Conservation (phyloP, 2,113 vertebrate species). For the Festucalex cinctus region DNA sequence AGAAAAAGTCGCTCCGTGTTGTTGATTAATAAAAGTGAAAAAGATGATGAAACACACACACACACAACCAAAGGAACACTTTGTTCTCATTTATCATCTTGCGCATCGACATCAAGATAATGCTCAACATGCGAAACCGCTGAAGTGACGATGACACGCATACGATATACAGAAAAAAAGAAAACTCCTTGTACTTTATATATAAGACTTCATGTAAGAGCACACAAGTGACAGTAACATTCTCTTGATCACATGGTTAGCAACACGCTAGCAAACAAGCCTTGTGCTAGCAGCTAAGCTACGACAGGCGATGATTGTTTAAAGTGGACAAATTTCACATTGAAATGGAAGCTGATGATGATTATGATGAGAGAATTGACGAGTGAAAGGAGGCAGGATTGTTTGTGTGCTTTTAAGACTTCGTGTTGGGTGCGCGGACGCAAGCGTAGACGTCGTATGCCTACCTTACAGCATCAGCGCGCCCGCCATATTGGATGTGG, state of each 20-base stretch:
- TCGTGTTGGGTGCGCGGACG: not conserved
- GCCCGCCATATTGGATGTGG: not conserved
- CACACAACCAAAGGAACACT: not conserved
- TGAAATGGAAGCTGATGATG: too few relatives aligned
- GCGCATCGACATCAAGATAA: not conserved
- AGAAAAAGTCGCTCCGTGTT: not conserved
- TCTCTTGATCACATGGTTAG: not conserved
- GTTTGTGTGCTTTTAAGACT: slow-evolving; percentile 6
- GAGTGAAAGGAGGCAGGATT: not conserved
- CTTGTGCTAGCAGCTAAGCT: too few relatives aligned
- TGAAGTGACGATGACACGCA: not conserved
- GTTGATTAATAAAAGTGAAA: slow-evolving; percentile 58
- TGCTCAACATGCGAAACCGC: too few relatives aligned
- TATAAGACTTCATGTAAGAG: not conserved
- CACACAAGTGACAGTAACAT: too few relatives aligned
- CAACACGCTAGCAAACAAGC: not conserved
- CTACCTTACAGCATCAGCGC: too few relatives aligned
- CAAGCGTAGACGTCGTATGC: too few relatives aligned
- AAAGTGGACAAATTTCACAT: not conserved
- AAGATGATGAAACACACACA: slow-evolving; percentile 29
- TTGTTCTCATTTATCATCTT: not conserved
- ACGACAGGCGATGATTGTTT: not conserved
- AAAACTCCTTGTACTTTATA: not conserved
- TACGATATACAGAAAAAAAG: not conserved
- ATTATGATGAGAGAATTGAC: not conserved